phyloP scores from a whole-genome alignment of 2,888 invertebrate species.

The Hyppa rectilinea region DNA sequence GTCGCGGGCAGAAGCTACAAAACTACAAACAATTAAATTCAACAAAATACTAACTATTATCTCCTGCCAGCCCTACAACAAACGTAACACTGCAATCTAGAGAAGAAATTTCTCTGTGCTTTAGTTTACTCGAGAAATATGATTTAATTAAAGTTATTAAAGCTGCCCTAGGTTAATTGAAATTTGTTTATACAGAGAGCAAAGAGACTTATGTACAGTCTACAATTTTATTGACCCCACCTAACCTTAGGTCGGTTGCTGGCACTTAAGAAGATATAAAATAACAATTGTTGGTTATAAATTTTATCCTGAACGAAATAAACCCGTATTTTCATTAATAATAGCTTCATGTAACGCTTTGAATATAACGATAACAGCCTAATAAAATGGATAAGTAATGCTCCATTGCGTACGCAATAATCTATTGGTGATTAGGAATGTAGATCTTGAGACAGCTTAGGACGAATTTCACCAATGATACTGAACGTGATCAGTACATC shows the following conservation, averaged over 20 bases:
- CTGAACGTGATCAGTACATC: too few species aligned
- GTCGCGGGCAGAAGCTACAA: too few species aligned
- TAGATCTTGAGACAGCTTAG: too few species aligned
- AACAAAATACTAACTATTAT: background rate
- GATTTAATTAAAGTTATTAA: slow-evolving; percentile 89
- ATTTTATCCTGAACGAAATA: slow-evolving; percentile 20
- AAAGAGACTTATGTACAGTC: slow-evolving; percentile 78
- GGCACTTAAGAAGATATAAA: slow-evolving; percentile 71
- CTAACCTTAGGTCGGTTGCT: slow-evolving; percentile 70
- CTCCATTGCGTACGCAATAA: background rate
- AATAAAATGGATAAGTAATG: slow-evolving; percentile 47
- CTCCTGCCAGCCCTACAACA: slow-evolving; percentile 74
- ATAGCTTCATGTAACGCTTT: slow-evolving; percentile 41
- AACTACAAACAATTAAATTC: background rate
- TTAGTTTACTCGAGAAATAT: slow-evolving; percentile 79
- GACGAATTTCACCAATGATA: too few species aligned
- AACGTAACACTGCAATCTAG: slow-evolving; percentile 72
- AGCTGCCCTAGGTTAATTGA: slow-evolving; percentile 84
- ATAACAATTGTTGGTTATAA: slow-evolving; percentile 62
- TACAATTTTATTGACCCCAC: slow-evolving; percentile 81
- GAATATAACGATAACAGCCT: background rate
- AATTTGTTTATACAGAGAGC: slow-evolving; percentile 83
- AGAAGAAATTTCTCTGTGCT: slow-evolving; percentile 72
- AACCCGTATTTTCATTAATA: slow-evolving; percentile 28
- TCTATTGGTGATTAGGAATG: slow-evolving; percentile 14